Evolutionary conservation across 2,888 invertebrate species (phyloP).

Genomic region (Amiota mariae): DNA sequence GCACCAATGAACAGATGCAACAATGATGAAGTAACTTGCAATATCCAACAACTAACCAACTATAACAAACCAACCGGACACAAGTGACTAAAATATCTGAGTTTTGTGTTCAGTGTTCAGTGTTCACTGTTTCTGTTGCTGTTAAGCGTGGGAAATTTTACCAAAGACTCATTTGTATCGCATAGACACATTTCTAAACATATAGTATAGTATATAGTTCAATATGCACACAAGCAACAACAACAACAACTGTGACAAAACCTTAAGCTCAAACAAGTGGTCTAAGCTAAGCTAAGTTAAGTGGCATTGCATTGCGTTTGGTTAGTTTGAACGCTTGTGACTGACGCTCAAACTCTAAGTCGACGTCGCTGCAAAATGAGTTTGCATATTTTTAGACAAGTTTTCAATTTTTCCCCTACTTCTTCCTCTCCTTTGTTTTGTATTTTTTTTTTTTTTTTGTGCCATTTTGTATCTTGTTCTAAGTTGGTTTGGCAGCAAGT

Average conservation of each 20-base stretch:
- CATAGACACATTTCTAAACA: slow-evolving; percentile 2
- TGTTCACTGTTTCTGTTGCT: too few species aligned
- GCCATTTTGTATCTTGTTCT: background rate
- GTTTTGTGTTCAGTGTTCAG: background rate
- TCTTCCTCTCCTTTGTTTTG: background rate
- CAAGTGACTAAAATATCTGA: background rate
- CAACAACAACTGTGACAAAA: background rate
- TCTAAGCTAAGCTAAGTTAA: background rate
- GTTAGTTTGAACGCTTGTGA: too few species aligned
- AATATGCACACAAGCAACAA: background rate
- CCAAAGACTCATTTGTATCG: slow-evolving; percentile 12
- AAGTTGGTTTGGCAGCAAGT: background rate
- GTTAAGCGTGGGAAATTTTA: slow-evolving; percentile 25
- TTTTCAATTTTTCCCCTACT: background rate
- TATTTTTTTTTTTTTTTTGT: slow-evolving; percentile 1
- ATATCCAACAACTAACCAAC: background rate
- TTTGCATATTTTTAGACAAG: slow-evolving; percentile 23
- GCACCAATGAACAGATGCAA: background rate
- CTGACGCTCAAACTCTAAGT: background rate
- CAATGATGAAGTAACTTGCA: background rate
- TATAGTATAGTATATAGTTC: background rate
- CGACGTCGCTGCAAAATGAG: slow-evolving; percentile 3
- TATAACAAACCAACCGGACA: background rate
- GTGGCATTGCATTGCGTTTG: too few species aligned
- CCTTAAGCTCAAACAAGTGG: background rate